Evolutionary conservation across 2,797 vertebrate species (phyloP), one percentile per base, ranked within the genome.

Genomic region (Cygnus olor): DNA sequence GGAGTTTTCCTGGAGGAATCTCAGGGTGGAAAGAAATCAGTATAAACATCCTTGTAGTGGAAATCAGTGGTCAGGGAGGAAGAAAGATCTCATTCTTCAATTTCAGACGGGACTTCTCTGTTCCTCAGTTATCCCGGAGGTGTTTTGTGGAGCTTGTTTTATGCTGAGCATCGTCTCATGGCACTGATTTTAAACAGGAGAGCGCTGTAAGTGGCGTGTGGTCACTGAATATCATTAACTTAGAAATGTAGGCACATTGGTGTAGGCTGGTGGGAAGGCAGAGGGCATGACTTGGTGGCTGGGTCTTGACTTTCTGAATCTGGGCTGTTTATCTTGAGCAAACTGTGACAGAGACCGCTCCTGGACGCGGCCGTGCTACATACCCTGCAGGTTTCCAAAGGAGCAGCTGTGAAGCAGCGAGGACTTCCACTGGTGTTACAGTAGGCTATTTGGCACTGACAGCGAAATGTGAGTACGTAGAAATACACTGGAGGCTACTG

Each of bases 331-430:
- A 10, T 82, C 54, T 78, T 38, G 11, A 91, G 38, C 28, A 66
- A 44, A 77, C 32, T 78, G 38, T 30, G 45, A 8, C 4, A 40
- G 2, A 1, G 22, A 27, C 85, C 81, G 36, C 57, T 85, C 18
- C 74, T 71, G 76, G n/a, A 24, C 45, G 56, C 44, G 77, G 21
- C 16, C 0, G 3, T 66, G 64, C 57, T 86, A 17, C 56, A 68
- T 84, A 25, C 12, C 24, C 40, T 91, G 64, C 34, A 51, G 38
- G 66, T 84, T 94, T 92, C 80, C 22, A 63, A n/a, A 65, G 45
- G 34, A 90, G 61, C 84, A 90, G 71, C 78, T 96, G 90, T 60
- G 54, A 92, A 90, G 80, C 71, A 69, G 44, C 40, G 49, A 47
- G 81, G 71, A 30, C 16, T 86, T 86, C 58, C 21, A 20, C 32